Evolutionary conservation across 2,797 vertebrate species (phyloP).

Genomic region (Todus mexicanus): DNA sequence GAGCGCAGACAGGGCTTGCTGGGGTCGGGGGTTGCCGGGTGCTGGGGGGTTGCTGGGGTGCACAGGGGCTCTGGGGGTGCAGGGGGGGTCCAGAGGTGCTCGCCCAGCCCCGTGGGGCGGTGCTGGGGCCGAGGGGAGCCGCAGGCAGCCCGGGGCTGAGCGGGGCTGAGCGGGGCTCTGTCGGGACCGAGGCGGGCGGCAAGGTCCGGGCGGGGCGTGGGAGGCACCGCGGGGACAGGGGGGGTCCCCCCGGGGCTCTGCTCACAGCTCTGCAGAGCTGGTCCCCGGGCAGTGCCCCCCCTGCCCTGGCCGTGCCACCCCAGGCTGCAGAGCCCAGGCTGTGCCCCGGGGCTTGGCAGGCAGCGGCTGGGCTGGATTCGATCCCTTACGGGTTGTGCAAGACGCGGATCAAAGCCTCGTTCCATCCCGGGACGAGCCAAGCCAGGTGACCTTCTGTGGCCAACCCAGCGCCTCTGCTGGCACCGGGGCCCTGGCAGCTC

Average conservation of each 20-base stretch:
- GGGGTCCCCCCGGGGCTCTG: neutral
- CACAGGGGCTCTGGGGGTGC: neutral
- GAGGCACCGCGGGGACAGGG: neutral
- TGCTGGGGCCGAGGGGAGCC: neutral
- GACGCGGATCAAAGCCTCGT: neutral
- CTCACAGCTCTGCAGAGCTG: neutral
- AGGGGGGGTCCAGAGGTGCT: neutral
- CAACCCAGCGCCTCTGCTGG: neutral
- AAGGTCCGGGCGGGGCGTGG: neutral
- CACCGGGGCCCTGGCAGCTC: rapidly evolving
- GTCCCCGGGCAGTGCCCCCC: neutral
- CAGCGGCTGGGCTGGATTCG: conserved; percentile 16
- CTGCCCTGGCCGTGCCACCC: neutral
- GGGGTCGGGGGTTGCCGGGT: neutral
- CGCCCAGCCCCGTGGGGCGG: neutral
- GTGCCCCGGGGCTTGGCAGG: too few relatives aligned
- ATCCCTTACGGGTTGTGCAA: conserved; percentile 22
- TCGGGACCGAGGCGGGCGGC: too few relatives aligned
- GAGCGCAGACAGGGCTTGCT: too few relatives aligned
- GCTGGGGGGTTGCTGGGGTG: neutral
- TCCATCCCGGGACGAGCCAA: neutral
- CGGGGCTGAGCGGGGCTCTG: neutral
- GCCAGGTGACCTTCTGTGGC: conserved; percentile 11
- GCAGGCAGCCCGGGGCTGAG: neutral
- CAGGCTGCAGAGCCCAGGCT: neutral